Conservation (phyloP, 2,797 vertebrate genomes). For the Carcharodon carcharias region DNA sequence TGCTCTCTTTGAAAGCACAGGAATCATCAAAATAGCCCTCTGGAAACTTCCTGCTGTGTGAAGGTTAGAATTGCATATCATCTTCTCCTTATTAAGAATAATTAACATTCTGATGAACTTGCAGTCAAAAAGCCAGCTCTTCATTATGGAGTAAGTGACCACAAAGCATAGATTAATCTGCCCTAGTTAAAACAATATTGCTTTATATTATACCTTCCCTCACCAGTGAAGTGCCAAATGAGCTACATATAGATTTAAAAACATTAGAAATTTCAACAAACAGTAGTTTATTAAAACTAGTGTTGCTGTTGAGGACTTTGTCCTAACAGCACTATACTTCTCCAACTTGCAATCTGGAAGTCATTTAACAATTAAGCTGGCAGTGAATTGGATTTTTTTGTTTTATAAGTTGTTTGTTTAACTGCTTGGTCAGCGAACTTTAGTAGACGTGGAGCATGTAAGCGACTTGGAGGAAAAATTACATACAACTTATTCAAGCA, state of each 20-base stretch:
- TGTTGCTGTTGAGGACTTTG: not conserved
- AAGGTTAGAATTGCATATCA: not conserved
- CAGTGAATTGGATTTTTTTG: not conserved
- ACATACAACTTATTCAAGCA: not conserved
- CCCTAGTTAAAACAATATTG: not conserved
- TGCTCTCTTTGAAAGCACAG: not conserved
- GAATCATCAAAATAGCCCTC: not conserved
- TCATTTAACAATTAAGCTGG: not conserved
- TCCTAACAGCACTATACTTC: not conserved
- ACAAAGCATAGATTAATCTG: not conserved
- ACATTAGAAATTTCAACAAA: not conserved
- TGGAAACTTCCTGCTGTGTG: not conserved
- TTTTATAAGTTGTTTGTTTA: conserved; percentile 16
- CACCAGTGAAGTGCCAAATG: not conserved
- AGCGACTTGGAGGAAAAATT: not conserved
- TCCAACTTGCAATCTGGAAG: not conserved
- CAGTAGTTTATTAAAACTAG: not conserved
- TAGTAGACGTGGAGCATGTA: not conserved
- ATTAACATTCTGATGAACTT: not conserved
- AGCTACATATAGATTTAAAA: conserved; percentile 12
- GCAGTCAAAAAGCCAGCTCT: not conserved
- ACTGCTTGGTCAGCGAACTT: not conserved
- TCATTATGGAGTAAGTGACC: not conserved
- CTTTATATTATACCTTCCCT: not conserved
- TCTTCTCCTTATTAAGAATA: not conserved